Evolutionary conservation across 2,888 invertebrate genomes (phyloP), one percentile per base, ranked within the genome.

Genomic region (Caenorhabditis afra): DNA sequence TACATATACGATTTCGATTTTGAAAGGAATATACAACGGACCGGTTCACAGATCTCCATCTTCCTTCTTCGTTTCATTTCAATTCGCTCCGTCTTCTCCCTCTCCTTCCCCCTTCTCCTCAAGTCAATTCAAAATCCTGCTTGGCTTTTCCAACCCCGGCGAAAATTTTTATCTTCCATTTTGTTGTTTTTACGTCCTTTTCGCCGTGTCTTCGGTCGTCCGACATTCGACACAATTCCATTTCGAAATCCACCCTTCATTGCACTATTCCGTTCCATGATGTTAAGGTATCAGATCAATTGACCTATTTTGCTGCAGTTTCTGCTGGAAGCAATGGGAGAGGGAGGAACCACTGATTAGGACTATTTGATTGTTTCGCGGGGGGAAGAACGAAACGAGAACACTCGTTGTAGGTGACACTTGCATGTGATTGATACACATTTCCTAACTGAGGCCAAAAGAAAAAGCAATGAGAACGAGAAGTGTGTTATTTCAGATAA

Each of bases 41-140:
- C 73, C 73, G 73, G 73, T 73, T 73, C 73, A 73, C 73, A 44
- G 64, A 73, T 73, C 58, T 58, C 35, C 57, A 73, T 73, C 73
- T 73, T 73, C 61, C 49, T 58, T 29, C 20, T 59, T 68, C 61
- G 41, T 52, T 44, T 39, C 35, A 29, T 50, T 50, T 67, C 47
- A 22, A 29, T 50, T 20, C 59, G 29, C 50, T 22, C 29, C 29
- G 22, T 37, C 39, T 39, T 47, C 47, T 45, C 22, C 49, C 52
- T 10, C 45, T 23, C 8, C 12, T 47, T 35, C 35, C 20, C 22
- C n/a, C 29, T 52, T n/a, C 45, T 23, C 16, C 14, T 44, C 57
- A 57, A 64, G 49, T 65, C 62, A 71, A 47, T 71, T 55, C 50
- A 47, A 64, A 73, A 73, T 73, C 73, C 73, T 52, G 59, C 59